Conservation (phyloP, 2,888 invertebrate genomes). For the Phlogophora meticulosa region DNA sequence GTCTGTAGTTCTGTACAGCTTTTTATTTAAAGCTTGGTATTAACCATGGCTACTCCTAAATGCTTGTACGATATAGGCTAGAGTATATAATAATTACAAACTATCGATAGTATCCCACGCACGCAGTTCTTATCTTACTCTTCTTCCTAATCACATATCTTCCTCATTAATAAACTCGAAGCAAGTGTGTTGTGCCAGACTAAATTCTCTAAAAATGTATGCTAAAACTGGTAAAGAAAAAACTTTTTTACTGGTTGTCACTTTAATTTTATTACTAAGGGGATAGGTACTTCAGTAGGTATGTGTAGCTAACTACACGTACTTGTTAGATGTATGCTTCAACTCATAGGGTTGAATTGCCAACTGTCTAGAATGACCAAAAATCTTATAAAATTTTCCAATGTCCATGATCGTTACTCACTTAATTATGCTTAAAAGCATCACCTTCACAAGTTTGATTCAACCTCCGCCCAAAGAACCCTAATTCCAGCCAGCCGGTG, state of each 20-base stretch:
- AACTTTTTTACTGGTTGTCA: no score
- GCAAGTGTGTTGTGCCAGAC: no score
- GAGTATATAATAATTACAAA: not conserved
- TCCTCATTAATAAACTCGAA: no score
- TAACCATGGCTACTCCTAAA: not conserved
- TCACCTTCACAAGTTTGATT: slow-evolving; percentile 19
- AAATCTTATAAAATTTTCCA: no score
- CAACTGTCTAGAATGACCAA: not conserved
- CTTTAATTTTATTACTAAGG: no score
- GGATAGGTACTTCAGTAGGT: no score
- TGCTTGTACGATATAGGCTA: not conserved
- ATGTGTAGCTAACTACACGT: no score
- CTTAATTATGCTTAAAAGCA: slow-evolving; percentile 7
- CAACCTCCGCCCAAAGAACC: slow-evolving; percentile 56
- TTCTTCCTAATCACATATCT: no score
- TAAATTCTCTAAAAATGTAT: no score
- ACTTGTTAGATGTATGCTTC: no score
- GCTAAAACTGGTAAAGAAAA: no score
- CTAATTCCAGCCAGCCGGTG: slow-evolving; percentile 68
- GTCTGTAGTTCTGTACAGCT: slow-evolving; percentile 50
- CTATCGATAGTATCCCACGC: not conserved
- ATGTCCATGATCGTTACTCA: not conserved
- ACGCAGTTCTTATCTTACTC: no score
- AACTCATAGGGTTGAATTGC: not conserved
- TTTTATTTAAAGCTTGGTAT: slow-evolving; percentile 36